Percentiles rank a stretch among this genome's conserved stretches.
These are phyloP conservation scores for Micromussa lordhowensis DNA, from an alignment of 92 coral and sea anemone species.

Conservation along the genomic window DNA sequence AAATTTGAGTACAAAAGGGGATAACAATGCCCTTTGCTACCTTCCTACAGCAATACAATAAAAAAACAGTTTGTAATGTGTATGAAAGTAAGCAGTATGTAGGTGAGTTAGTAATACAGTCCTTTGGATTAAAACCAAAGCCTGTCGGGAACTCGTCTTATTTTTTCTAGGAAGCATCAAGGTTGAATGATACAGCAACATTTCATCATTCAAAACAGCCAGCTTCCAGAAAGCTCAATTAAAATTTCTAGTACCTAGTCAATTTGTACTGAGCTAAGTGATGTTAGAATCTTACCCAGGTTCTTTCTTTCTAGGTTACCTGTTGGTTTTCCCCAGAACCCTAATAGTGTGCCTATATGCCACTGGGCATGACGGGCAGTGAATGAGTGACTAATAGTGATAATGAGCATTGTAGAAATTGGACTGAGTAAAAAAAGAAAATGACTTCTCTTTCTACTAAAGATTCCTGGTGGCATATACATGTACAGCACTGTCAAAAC, in stretches of 20 bases:
- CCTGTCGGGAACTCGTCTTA: slow-evolving; percentile 11
- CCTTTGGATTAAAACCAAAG: slow-evolving; percentile 5
- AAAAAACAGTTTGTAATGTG: too few species aligned
- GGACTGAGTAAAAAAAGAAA: not conserved
- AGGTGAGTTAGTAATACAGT: slow-evolving; percentile 6
- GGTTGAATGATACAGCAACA: slow-evolving; percentile 21
- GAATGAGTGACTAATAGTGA: too few species aligned
- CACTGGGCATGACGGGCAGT: too few species aligned
- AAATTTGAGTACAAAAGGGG: too few species aligned
- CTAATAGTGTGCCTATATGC: too few species aligned
- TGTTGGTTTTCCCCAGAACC: not conserved
- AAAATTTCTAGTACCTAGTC: not conserved
- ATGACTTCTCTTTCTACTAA: not conserved
- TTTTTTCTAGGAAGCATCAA: slow-evolving; percentile 26
- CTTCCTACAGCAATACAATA: too few species aligned
- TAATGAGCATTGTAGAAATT: not conserved
- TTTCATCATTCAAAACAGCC: slow-evolving; percentile 24
- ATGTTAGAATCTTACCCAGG: not conserved
- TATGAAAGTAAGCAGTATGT: not conserved
- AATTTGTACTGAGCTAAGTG: not conserved
- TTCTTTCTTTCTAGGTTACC: not conserved
- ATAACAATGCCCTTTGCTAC: too few species aligned
- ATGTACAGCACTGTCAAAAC: too few species aligned
- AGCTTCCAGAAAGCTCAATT: not conserved
- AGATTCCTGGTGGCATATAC: not conserved